These are phyloP conservation scores for Eucera pruinosa DNA, from an alignment of 2,888 invertebrate species.

Conservation along the genomic window DNA sequence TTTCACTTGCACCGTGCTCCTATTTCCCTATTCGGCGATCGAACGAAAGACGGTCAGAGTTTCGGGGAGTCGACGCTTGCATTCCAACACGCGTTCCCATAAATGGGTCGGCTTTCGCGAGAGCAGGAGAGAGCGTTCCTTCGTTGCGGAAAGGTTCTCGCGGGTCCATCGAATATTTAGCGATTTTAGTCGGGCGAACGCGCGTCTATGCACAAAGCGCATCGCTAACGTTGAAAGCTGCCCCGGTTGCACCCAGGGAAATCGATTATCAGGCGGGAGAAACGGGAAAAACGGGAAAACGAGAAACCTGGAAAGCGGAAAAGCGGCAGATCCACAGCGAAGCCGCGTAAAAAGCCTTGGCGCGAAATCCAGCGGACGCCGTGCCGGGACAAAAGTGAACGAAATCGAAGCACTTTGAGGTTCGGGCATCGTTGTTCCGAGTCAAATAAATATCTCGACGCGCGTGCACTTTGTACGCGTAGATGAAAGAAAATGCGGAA, in stretches of 20 bases:
- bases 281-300: neutral
- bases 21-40: neutral
- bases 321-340: neutral
- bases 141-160: slow-evolving; percentile 17
- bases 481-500: no score
- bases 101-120: slow-evolving; percentile 51
- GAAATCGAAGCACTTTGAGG: no score
- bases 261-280: slow-evolving; percentile 18
- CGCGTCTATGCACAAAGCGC: slow-evolving; percentile 38
- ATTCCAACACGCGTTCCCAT: slow-evolving; percentile 9
- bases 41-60: neutral
- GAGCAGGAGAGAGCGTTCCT: slow-evolving; percentile 30
- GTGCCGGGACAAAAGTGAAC: no score
- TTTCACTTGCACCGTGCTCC: no score
- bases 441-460: no score
- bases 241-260: neutral
- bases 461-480: no score
- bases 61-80: slow-evolving; percentile 29
- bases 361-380: no score
- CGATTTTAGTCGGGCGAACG: slow-evolving; percentile 15
- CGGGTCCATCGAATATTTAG: slow-evolving; percentile 49
- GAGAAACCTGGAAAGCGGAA: slow-evolving; percentile 1
- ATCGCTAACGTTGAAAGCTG: slow-evolving; percentile 16
- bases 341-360: no score
- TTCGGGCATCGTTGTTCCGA: no score